Evolutionary conservation across 2,113 vertebrate genomes (phyloP), one percentile per base, ranked within the genome.

Genomic region (Elephantulus edwardii): DNA sequence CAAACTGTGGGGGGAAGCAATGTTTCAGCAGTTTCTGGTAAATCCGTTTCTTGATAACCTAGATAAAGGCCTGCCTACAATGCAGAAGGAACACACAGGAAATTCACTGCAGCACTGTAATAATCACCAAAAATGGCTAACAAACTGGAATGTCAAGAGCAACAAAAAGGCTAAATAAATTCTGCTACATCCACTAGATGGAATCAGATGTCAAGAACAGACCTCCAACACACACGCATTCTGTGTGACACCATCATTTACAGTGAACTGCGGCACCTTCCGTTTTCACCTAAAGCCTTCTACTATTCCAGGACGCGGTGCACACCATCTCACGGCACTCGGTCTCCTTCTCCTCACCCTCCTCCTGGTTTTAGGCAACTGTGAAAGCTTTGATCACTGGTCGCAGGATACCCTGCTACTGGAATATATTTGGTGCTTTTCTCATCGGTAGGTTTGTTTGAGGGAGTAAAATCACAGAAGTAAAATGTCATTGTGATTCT

Each of bases 41-140:
- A 92, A 82, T 42, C 33, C 17, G 78, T 35, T 81, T 84, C 52
- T 33, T 77, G 70, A 62, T 60, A 86, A 78, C 54, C 52, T n/a
- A 70, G 42, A 90, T 16, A 71, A 90, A 82, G n/a, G n/a, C n/a
- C 13, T 70, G 70, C 50, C 54, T n/a, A 88, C 7, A 24, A 50
- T 10, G 35, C 50, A 66, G 6, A 81, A 28, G 28, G 6, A 62
- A 80, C 17, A 38, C 52, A 74, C 22, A 83, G 8, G 35, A 2
- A 1, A 8, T 64, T 42, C 42, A 52, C 11, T 76, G 22, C 3
- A 90, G 28, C 44, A 72, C 0, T 72, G 14, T 60, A 38, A 54
- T 19, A 76, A 30, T 72, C 74, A 60, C 5, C 3, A 35, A 70
- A 86, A 83, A 80, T 22, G 40, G 40, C 6, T 8, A 74, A 83